Percentiles rank a stretch among this genome's conserved stretches.
These are phyloP conservation scores for Lepidotrigona ventralis DNA, from an alignment of 1,140 invertebrate genomes.

Conservation along the genomic window DNA sequence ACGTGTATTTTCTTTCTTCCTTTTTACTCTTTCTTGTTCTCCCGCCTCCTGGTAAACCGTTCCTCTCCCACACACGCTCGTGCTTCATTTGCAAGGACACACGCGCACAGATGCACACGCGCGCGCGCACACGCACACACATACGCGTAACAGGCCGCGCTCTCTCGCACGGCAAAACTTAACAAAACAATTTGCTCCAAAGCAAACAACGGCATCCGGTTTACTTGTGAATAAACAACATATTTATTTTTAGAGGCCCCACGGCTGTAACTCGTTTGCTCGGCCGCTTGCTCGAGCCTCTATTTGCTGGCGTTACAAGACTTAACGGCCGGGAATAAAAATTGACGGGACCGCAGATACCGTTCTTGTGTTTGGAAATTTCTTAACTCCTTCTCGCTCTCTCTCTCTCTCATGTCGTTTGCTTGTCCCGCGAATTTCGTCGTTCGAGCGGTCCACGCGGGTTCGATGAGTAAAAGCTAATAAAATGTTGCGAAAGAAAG, in stretches of 20 bases:
- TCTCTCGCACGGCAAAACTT: conserved; percentile 74
- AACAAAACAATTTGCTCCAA: conserved; percentile 81
- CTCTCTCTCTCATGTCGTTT: no score
- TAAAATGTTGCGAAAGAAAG: neutral
- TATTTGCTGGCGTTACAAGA: conserved; percentile 59
- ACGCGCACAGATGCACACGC: no score
- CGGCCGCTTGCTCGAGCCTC: conserved; percentile 51
- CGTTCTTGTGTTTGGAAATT: conserved; percentile 38
- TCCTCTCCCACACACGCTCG: conserved; percentile 19
- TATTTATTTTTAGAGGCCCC: conserved; percentile 80
- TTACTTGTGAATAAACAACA: conserved; percentile 81
- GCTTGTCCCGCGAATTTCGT: neutral
- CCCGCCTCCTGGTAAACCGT: conserved; percentile 47
- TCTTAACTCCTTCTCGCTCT: neutral
- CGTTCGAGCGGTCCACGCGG: neutral
- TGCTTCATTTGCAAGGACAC: conserved; percentile 21
- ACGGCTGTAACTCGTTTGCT: conserved; percentile 71
- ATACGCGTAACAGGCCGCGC: conserved; percentile 22
- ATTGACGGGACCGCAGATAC: conserved; percentile 44
- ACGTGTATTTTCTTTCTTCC: conserved; percentile 65
- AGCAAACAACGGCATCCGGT: conserved; percentile 81
- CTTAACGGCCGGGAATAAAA: conserved; percentile 56
- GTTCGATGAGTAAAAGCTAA: no score
- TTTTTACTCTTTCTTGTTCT: conserved; percentile 46
- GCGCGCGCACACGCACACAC: conserved; percentile 25